A percentile compares a stretch with the other conserved stretches of the same genome.
Conservation (phyloP, 2,888 invertebrate genomes). For the Vandiemenella viatica region DNA sequence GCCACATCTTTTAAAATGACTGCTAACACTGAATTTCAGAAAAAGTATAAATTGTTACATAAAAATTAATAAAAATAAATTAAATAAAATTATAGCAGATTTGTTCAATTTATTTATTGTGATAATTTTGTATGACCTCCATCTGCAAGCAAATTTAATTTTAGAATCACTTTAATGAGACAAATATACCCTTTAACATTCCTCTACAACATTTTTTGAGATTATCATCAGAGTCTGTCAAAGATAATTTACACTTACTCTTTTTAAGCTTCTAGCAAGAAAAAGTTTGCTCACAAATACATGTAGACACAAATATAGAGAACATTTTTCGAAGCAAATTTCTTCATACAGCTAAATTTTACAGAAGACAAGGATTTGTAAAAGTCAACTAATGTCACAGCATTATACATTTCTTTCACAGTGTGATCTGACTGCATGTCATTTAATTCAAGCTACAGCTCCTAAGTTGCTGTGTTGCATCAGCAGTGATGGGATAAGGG, state of each 20-base stretch:
- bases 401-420: neutral
- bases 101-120: neutral
- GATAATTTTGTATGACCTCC: neutral
- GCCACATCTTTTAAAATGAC: neutral
- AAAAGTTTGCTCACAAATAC: neutral
- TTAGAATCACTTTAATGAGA: neutral
- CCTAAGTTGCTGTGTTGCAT: neutral
- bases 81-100: neutral
- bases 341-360: neutral
- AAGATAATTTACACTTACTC: neutral
- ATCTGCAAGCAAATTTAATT: neutral
- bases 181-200: neutral
- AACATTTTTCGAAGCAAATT: neutral
- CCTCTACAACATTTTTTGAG: neutral
- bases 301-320: neutral
- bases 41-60: neutral
- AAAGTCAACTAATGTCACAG: neutral
- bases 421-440: neutral
- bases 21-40: neutral
- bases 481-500: neutral
- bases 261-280: neutral
- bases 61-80: neutral
- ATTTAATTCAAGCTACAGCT: neutral
- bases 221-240: neutral
- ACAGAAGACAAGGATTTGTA: neutral